These are phyloP conservation scores for Vanessa cardui DNA, from an alignment of 2,888 invertebrate genomes.

Conservation along the genomic window DNA sequence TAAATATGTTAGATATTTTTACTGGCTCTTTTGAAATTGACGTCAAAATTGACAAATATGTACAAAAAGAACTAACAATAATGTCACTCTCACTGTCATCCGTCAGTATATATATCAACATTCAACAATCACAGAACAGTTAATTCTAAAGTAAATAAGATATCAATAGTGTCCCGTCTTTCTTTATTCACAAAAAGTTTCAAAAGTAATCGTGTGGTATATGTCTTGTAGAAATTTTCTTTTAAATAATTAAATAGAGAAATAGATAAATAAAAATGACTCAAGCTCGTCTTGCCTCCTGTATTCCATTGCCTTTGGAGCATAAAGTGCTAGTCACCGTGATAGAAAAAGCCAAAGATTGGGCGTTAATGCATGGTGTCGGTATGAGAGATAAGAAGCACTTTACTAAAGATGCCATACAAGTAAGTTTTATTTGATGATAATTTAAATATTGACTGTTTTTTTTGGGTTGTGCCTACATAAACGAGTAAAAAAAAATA, in stretches of 20 bases:
- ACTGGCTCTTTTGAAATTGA: no score
- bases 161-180: background rate
- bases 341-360: constrained; percentile 90
- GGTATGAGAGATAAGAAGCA: constrained; percentile 88
- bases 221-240: background rate
- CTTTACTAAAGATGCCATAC: constrained; percentile 86
- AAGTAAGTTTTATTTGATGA: constrained; percentile 59
- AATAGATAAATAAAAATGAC: constrained; percentile 55
- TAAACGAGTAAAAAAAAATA: no score
- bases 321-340: constrained; percentile 85
- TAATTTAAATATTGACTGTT: no score
- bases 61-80: no score
- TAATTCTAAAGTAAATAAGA: constrained; percentile 5
- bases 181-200: background rate
- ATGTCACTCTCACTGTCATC: background rate
- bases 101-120: background rate
- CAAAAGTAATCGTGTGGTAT: background rate
- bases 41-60: no score
- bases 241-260: background rate
- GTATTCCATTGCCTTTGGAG: constrained; percentile 86
- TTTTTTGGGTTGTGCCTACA: no score
- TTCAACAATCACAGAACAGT: background rate
- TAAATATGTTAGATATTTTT: no score
- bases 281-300: constrained; percentile 79
- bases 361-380: constrained; percentile 92